These are phyloP conservation scores for Butorides virescens DNA, from an alignment of 2,113 vertebrate species.

Conservation along the genomic window DNA sequence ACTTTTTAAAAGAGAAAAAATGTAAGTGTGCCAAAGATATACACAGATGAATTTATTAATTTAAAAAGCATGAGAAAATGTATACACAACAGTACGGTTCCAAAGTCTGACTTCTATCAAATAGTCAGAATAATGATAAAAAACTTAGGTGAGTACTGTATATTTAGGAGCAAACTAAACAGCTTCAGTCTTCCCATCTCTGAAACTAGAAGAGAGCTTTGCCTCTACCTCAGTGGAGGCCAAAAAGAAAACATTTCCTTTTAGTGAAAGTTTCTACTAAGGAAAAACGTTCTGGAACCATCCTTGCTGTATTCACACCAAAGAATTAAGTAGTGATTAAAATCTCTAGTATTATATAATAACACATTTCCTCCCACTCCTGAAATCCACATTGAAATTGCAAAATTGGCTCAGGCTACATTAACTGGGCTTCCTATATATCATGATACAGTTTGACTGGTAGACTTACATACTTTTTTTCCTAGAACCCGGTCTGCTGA, in stretches of 20 bases:
- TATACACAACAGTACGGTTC: neutral
- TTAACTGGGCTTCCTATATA: neutral
- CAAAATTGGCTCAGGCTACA: neutral
- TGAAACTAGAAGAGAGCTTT: neutral
- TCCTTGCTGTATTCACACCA: neutral
- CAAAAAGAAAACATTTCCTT: neutral
- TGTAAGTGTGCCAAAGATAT: neutral
- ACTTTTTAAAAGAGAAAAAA: neutral
- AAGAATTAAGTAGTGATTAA: neutral
- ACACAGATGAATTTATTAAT: neutral
- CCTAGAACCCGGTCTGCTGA: neutral
- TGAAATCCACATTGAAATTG: neutral
- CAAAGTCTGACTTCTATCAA: neutral
- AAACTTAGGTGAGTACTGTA: neutral
- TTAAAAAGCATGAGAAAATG: neutral
- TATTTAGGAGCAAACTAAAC: neutral
- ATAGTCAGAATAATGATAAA: neutral
- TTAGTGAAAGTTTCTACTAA: neutral
- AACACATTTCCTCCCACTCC: neutral
- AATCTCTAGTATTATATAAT: neutral
- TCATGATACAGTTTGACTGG: neutral
- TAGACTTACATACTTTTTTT: neutral
- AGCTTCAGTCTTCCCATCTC: neutral
- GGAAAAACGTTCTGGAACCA: neutral
- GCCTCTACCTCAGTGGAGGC: neutral